Percentiles rank a stretch among this genome's conserved stretches.
These are phyloP conservation scores for Matsumyia berberina DNA, from an alignment of 2,888 invertebrate genomes.

Conservation along the genomic window DNA sequence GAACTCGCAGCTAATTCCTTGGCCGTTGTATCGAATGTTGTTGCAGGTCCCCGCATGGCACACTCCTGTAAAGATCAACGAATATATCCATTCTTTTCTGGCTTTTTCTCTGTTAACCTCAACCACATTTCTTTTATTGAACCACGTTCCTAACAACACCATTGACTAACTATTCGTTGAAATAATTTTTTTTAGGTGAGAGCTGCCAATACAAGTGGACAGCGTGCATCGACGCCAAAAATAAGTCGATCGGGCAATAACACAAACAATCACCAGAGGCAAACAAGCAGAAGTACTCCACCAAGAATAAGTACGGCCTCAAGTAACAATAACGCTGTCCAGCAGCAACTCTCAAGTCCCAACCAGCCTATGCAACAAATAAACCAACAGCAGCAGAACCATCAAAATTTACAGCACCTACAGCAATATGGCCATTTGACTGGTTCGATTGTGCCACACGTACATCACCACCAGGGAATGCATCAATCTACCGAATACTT, in stretches of 20 bases:
- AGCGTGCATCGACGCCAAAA: constrained; percentile 83
- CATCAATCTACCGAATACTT: constrained; percentile 83
- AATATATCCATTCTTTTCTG: too few relatives aligned
- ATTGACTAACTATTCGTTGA: background rate
- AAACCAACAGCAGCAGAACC: constrained; percentile 78
- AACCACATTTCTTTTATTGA: too few relatives aligned
- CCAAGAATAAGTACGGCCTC: constrained; percentile 82
- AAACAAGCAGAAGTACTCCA: constrained; percentile 81
- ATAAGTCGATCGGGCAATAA: constrained; percentile 80
- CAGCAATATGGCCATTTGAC: constrained; percentile 81
- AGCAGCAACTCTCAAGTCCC: constrained; percentile 80
- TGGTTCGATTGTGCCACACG: constrained; percentile 78
- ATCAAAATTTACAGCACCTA: constrained; percentile 81
- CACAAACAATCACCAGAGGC: constrained; percentile 80
- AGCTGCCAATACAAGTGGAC: constrained; percentile 79
- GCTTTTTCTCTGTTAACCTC: too few relatives aligned
- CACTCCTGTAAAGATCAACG: too few relatives aligned
- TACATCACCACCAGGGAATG: constrained; percentile 84
- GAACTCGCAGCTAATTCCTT: too few relatives aligned
- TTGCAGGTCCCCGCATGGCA: too few relatives aligned
- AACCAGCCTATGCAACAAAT: constrained; percentile 79
- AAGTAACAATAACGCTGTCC: constrained; percentile 77
- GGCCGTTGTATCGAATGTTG: too few relatives aligned
- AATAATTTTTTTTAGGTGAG: constrained; percentile 76
- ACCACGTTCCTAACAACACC: too few relatives aligned